Percentiles rank a stretch among this genome's conserved stretches.
phyloP scores from a whole-genome alignment of 2,888 invertebrate species.

The Axea sp. region DNA sequence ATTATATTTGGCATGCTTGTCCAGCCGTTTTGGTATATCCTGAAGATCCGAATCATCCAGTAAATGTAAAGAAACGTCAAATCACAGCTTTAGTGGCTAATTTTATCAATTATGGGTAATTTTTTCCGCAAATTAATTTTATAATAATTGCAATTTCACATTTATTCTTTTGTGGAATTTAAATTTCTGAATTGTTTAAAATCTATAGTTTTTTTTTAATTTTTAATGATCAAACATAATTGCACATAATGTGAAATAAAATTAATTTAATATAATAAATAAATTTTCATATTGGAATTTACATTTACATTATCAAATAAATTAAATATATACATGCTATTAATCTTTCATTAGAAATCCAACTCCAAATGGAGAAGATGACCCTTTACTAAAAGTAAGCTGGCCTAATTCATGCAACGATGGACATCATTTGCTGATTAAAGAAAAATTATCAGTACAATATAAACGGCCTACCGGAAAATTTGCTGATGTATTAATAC shows the following conservation, averaged over 20 bases:
- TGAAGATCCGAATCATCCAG: conserved; percentile 41
- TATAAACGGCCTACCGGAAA: conserved; percentile 10
- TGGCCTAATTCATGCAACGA: conserved; percentile 38
- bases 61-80: conserved; percentile 29
- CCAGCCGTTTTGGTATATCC: conserved; percentile 21
- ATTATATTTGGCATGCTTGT: conserved; percentile 13
- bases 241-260: too few species aligned
- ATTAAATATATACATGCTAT: too few species aligned
- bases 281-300: too few species aligned
- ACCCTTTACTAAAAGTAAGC: conserved; percentile 29
- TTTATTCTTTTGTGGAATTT: too few species aligned
- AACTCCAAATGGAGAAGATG: conserved; percentile 18
- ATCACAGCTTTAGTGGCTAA: conserved; percentile 19
- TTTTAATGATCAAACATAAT: too few species aligned
- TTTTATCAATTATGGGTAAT: conserved; percentile 43
- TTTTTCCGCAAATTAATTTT: too few species aligned
- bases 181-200: too few species aligned
- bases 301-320: too few species aligned
- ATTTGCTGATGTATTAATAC: background rate
- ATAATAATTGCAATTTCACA: too few species aligned
- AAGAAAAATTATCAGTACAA: conserved; percentile 8
- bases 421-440: conserved; percentile 14
- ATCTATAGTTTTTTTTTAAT: too few species aligned
- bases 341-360: too few species aligned
- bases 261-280: too few species aligned